phyloP scores from a whole-genome alignment of 2,113 vertebrate genomes.

The Athene cunicularia region DNA sequence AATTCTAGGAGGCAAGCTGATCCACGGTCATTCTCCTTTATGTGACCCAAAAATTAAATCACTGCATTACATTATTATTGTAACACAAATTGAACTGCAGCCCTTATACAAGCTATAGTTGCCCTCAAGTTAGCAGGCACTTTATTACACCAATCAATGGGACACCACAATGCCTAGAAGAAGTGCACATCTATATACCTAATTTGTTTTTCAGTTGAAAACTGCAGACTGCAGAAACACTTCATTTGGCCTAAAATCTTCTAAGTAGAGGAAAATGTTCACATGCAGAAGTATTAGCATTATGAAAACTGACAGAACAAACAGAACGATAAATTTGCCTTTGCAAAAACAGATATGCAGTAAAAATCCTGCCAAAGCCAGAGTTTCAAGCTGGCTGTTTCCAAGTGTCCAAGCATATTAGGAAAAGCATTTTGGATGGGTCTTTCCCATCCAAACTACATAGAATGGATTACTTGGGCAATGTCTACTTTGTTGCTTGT shows the following conservation, averaged over 20 bases:
- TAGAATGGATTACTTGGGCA: neutral
- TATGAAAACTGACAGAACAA: neutral
- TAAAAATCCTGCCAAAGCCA: neutral
- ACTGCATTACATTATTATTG: neutral
- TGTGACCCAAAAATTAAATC: neutral
- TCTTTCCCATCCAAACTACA: neutral
- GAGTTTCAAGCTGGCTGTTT: neutral
- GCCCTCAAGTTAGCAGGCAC: neutral
- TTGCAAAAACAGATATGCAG: neutral
- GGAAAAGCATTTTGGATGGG: neutral
- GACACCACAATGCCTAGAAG: neutral
- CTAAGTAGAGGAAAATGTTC: neutral
- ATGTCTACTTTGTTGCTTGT: neutral
- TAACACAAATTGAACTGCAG: conserved; percentile 22
- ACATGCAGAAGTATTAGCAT: neutral
- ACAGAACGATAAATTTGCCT: neutral
- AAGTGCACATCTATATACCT: neutral
- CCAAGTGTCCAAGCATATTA: neutral
- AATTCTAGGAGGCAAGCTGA: neutral
- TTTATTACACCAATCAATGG: neutral
- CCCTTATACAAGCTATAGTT: neutral
- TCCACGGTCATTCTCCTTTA: neutral
- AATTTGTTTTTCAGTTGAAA: neutral
- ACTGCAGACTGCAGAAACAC: neutral
- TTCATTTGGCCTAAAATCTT: neutral